A percentile compares a stretch with the other conserved stretches of the same genome.
These are phyloP conservation scores for Propithecus coquereli DNA, from an alignment of 2,113 vertebrate species.

Conservation along the genomic window DNA sequence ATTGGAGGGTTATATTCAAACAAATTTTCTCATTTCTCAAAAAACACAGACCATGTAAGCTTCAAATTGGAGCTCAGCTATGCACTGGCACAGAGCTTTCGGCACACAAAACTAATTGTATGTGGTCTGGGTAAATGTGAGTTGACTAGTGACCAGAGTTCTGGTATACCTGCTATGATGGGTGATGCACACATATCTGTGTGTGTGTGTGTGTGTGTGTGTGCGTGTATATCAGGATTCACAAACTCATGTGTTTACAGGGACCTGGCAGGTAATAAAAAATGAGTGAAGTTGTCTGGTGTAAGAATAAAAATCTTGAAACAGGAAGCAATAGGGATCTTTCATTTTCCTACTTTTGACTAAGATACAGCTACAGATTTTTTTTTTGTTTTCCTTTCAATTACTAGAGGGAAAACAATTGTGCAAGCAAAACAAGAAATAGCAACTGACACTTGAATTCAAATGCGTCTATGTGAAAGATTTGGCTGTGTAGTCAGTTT, in stretches of 20 bases:
- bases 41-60: background rate
- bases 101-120: background rate
- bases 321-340: background rate
- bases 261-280: background rate
- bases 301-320: constrained; percentile 2
- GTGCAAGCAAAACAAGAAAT: background rate
- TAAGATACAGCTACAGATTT: background rate
- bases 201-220: too few relatives aligned
- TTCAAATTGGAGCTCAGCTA: background rate
- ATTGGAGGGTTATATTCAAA: background rate
- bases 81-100: background rate
- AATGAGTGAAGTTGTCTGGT: background rate
- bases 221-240: background rate
- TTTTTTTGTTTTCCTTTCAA: background rate
- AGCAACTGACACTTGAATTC: background rate
- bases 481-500: background rate
- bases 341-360: background rate
- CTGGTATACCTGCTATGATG: background rate
- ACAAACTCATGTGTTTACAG: background rate
- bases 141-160: background rate
- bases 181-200: background rate
- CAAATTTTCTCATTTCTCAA: constrained; percentile 23
- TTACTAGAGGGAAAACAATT: constrained; percentile 4
- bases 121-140: background rate
- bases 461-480: background rate